A percentile compares a stretch with the other conserved stretches of the same genome.
These are phyloP conservation scores for Scleropages formosus DNA, from an alignment of 2,797 vertebrate species.

Conservation along the genomic window DNA sequence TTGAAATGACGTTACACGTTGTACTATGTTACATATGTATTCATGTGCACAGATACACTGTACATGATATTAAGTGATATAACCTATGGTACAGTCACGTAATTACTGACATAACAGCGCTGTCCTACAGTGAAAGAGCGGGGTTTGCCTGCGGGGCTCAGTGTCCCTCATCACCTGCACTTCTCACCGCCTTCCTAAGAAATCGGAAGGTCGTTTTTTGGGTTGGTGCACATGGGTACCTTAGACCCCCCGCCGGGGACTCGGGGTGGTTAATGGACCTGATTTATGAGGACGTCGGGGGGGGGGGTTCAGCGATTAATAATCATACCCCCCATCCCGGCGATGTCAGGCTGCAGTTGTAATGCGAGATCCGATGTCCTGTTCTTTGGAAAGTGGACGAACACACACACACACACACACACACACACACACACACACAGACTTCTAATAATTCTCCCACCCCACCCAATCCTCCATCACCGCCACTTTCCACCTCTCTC, in stretches of 20 bases:
- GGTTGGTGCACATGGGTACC: conserved; percentile 30
- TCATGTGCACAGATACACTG: too few species aligned
- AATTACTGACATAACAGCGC: too few species aligned
- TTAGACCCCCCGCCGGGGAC: conserved; percentile 36
- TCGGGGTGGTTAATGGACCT: conserved; percentile 47
- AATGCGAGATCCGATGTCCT: conserved; percentile 68
- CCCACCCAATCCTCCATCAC: conserved; percentile 18
- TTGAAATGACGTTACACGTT: too few species aligned
- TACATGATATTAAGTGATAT: too few species aligned
- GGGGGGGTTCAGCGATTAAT: conserved; percentile 55
- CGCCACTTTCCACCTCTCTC: conserved; percentile 20
- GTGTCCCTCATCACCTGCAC: too few species aligned
- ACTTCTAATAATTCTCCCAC: not conserved
- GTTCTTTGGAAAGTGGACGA: conserved; percentile 67
- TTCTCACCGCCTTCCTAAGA: not conserved
- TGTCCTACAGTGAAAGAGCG: too few species aligned
- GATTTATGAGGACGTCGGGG: conserved; percentile 50
- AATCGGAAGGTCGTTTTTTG: conserved; percentile 16
- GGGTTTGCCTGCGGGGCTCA: too few species aligned
- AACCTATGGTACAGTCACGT: too few species aligned
- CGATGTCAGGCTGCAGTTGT: conserved; percentile 62
- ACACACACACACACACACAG: too few species aligned
- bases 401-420: conserved; percentile 35
- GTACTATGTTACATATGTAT: too few species aligned
- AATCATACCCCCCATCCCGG: conserved; percentile 58